phyloP scores from a whole-genome alignment of 2,797 vertebrate genomes.

The Bradypodion ventrale region DNA sequence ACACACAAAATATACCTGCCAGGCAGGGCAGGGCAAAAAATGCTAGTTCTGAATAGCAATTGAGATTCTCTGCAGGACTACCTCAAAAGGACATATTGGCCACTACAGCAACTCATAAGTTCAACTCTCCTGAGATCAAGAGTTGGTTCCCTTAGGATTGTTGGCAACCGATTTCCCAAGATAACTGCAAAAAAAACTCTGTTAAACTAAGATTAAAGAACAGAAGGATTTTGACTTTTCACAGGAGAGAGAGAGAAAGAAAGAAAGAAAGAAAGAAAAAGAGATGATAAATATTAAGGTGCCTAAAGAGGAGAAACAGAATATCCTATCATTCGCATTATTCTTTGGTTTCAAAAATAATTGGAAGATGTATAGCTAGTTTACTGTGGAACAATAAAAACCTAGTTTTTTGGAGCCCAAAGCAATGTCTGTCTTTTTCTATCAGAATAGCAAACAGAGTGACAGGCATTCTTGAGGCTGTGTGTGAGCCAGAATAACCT shows the following conservation, averaged over 20 bases:
- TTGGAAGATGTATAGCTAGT: slow-evolving; percentile 46
- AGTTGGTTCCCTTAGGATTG: slow-evolving; percentile 50
- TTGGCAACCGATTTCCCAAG: slow-evolving; percentile 63
- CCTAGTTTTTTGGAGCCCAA: slow-evolving; percentile 50
- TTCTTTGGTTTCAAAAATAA: slow-evolving; percentile 45
- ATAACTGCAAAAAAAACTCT: slow-evolving; percentile 64
- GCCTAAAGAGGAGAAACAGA: slow-evolving; percentile 50
- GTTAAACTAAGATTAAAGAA: slow-evolving; percentile 71
- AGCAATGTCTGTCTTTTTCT: slow-evolving; percentile 46
- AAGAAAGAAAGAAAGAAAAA: slow-evolving; percentile 58
- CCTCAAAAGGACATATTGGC: slow-evolving; percentile 49
- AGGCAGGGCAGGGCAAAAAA: no score
- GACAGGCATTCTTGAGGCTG: slow-evolving; percentile 21
- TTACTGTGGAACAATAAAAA: slow-evolving; percentile 7
- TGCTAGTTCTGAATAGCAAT: slow-evolving; percentile 13
- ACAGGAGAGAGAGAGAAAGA: slow-evolving; percentile 49
- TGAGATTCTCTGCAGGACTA: slow-evolving; percentile 44
- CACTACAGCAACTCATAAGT: slow-evolving; percentile 26
- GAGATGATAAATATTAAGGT: slow-evolving; percentile 60
- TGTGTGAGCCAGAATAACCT: slow-evolving; percentile 31
- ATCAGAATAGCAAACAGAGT: slow-evolving; percentile 25
- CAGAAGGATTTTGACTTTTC: slow-evolving; percentile 62
- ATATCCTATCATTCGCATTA: slow-evolving; percentile 42
- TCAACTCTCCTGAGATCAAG: slow-evolving; percentile 50
- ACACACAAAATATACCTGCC: no score